Evolutionary conservation across 2,888 invertebrate species (phyloP).

Genomic region (Stenichneumon culpator): DNA sequence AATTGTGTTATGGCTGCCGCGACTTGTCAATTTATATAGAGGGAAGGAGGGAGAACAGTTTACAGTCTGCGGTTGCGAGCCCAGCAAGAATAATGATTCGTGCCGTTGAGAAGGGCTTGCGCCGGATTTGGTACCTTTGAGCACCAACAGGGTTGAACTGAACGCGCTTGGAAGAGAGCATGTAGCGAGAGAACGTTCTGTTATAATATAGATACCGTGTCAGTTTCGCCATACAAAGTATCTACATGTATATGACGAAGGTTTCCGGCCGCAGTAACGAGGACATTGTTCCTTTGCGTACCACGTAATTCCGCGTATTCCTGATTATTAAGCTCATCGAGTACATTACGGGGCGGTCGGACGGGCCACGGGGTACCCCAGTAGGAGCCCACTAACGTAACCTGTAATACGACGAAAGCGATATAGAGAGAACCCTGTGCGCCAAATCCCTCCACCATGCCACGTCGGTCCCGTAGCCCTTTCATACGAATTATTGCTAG

Average conservation of each 20-base stretch:
- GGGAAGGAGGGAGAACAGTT: background rate
- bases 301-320: constrained; percentile 72
- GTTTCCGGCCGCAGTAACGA: constrained; percentile 61
- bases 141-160: background rate
- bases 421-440: constrained; percentile 28
- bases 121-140: constrained; percentile 33
- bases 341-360: constrained; percentile 64
- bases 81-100: constrained; percentile 20
- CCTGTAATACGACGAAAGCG: constrained; percentile 66
- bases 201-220: constrained; percentile 10
- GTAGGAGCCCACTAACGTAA: constrained; percentile 68
- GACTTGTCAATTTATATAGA: background rate
- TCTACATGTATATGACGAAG: background rate
- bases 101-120: constrained; percentile 19
- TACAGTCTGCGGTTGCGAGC: constrained; percentile 5
- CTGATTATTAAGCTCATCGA: constrained; percentile 74
- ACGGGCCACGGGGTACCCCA: constrained; percentile 51
- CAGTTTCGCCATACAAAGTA: background rate
- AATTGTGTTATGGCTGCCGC: background rate
- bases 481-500: constrained; percentile 72
- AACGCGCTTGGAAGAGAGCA: background rate
- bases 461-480: constrained; percentile 42
- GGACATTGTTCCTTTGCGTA: constrained; percentile 68
- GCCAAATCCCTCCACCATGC: constrained; percentile 14
- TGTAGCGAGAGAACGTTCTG: background rate